Base-by-base conservation (phyloP, 2,888 invertebrate genomes). In the Formica aserva region DNA sequence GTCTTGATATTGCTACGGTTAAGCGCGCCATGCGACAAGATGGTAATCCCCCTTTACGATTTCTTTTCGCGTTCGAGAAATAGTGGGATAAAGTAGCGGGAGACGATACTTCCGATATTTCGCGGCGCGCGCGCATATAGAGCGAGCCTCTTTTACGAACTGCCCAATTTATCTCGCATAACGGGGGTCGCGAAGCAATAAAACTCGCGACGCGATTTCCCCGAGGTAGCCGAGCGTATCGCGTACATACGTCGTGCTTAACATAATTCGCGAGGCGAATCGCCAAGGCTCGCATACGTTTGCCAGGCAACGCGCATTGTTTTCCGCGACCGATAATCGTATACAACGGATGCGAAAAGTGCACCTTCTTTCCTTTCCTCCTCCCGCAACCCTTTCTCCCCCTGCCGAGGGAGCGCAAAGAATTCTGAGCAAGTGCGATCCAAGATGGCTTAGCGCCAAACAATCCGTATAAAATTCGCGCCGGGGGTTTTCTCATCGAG, bases 391-490 rank as follows among this genome's bases (percentile, higher is more conserved):
- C 22, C 57, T 57, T 32, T 22, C 15, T 32, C 15, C 45, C 60
- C 32, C 13, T 6, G 35, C 35, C 35, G 35, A 48, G 60, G 78
- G 60, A 60, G 60, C 45, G 78, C 83, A 71, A 83, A 71, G 82
- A 83, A 83, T 82, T 83, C 63, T 52, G 82, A 69, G 62, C 41
- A 57, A 83, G 83, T 45, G 69, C 71, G 69, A 83, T 48, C 57
- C 82, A 48, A 67, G 71, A 65, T 83, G 82, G 83, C 69, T 26
- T n/a, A 13, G 60, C 67, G 83, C 83, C 83, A 83, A 55, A 81
- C 69, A 83, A 83, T 81, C 26, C 71, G 82, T 26, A 62, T 26
- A 35, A 45, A 83, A 63, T 32, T 82, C 83, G 62, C 29, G 55
- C 52, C 32, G 80, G 52, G 32, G 32, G 18, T 81, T 67, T 83